Conservation (phyloP, 2,888 invertebrate species). For the Drosophila kuntzei region DNA sequence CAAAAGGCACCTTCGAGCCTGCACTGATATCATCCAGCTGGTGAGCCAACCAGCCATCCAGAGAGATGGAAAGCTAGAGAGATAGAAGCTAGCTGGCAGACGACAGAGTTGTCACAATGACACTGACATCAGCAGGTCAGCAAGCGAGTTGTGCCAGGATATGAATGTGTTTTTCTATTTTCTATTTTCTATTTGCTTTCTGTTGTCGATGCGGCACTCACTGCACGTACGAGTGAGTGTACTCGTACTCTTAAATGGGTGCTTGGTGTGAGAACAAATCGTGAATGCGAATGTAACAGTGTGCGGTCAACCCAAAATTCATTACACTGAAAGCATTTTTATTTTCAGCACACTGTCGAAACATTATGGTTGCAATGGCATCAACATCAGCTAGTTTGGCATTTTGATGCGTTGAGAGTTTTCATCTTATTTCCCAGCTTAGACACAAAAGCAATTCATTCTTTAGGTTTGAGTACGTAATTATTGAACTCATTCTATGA, state of each 20-base stretch:
- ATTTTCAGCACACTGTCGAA: constrained; percentile 42
- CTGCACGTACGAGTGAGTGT: constrained; percentile 27
- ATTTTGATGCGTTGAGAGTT: constrained; percentile 29
- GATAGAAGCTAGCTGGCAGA: background rate
- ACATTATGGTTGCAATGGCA: constrained; percentile 33
- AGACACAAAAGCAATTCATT: constrained; percentile 22
- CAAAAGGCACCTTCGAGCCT: constrained; percentile 51
- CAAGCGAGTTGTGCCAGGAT: constrained; percentile 44
- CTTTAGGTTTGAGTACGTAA: constrained; percentile 11
- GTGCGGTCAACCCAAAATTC: constrained; percentile 56
- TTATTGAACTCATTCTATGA: constrained; percentile 3
- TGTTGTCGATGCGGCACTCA: constrained; percentile 8
- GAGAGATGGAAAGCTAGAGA: constrained; percentile 1
- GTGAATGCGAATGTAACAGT: constrained; percentile 11
- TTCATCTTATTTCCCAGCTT: constrained; percentile 19
- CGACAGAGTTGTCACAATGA: constrained; percentile 63
- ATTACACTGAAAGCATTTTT: constrained; percentile 75
- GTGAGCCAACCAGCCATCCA: background rate
- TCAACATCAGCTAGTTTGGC: constrained; percentile 27
- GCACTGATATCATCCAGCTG: constrained; percentile 44
- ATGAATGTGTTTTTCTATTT: constrained; percentile 57
- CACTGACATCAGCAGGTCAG: constrained; percentile 59
- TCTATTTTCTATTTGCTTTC: constrained; percentile 47
- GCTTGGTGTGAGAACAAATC: constrained; percentile 13
- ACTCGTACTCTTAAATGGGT: constrained; percentile 5